Evolutionary conservation across 1,140 invertebrate genomes (phyloP).

Genomic region (Mizuhopecten yessoensis): DNA sequence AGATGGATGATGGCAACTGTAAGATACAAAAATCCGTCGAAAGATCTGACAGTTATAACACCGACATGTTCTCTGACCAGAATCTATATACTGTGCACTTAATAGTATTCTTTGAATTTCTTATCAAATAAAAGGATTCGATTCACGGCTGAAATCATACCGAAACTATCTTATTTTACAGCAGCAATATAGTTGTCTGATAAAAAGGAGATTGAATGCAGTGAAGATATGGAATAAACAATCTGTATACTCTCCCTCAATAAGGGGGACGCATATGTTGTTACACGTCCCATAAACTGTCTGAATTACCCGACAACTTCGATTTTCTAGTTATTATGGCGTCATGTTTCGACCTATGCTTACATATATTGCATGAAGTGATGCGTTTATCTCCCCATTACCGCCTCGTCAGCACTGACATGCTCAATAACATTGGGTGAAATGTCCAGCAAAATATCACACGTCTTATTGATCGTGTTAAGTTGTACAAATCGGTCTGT

Average conservation of each 20-base stretch:
- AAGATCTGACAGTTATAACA: too few species aligned
- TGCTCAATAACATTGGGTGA: not conserved
- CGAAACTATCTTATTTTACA: not conserved
- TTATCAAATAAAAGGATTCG: not conserved
- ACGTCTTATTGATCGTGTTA: not conserved
- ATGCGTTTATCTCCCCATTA: not conserved
- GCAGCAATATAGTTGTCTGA: not conserved
- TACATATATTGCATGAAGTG: constrained; percentile 3
- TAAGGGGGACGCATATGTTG: not conserved
- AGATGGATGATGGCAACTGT: too few species aligned
- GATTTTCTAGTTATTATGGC: constrained; percentile 23
- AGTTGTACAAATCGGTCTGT: not conserved
- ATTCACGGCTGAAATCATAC: not conserved
- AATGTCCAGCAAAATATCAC: not conserved
- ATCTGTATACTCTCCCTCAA: not conserved
- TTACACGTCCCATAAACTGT: constrained; percentile 1
- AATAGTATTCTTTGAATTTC: not conserved
- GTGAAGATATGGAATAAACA: not conserved
- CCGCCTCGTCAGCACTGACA: constrained; percentile 14
- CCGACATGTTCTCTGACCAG: too few species aligned
- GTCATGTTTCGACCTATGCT: not conserved
- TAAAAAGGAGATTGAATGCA: not conserved
- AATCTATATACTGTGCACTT: too few species aligned
- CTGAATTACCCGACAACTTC: constrained; percentile 17
- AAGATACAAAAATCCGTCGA: too few species aligned